Evolutionary conservation across 92 coral and sea anemone species (phyloP), one percentile per base, ranked within the genome.

Genomic region (Umimayanthus kanabou): DNA sequence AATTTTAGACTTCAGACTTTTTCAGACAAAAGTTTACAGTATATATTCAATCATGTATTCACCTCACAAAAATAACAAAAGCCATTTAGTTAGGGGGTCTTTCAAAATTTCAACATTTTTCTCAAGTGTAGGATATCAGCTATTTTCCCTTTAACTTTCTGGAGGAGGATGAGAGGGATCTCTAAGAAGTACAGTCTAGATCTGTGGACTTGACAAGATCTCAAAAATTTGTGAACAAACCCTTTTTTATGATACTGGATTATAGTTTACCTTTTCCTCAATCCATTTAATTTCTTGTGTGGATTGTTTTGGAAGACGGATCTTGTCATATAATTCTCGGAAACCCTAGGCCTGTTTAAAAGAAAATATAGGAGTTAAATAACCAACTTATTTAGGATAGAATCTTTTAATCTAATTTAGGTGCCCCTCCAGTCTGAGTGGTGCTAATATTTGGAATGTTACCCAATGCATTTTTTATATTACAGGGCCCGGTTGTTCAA

Each of bases 261-360:
- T 25, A 72, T 25, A 72, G 6, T 25, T 25, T 72, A 72, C 77
- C 77, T 72, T 72, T 72, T 30, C 77, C 77, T 25, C 77, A 11
- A 72, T 25, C 77, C 33, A 72, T 30, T 72, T 25, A 30, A 72
- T 28, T 30, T 72, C 77, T 30, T 72, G 37, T 72, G 33, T 30
- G 18, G 33, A 25, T 72, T 42, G 77, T 28, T 72, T 72, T 30
- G 40, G 42, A 13, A 25, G 33, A 28, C 9, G 33, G 22, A 74
- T 30, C 47, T 74, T 39, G 23, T 74, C 79, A 74, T 74, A 74
- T 30, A 74, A 16, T 74, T 74, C 79, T n/a, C 79, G 50, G 79
- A 74, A 74, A 74, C 79, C 45, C 79, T n/a, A n/a, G n/a, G n/a
- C n/a, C n/a, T 74, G 79, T 30, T 23, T 5, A 69, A 69, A 69